Conservation (phyloP, 2,797 vertebrate species). For the Oreortyx pictus region DNA sequence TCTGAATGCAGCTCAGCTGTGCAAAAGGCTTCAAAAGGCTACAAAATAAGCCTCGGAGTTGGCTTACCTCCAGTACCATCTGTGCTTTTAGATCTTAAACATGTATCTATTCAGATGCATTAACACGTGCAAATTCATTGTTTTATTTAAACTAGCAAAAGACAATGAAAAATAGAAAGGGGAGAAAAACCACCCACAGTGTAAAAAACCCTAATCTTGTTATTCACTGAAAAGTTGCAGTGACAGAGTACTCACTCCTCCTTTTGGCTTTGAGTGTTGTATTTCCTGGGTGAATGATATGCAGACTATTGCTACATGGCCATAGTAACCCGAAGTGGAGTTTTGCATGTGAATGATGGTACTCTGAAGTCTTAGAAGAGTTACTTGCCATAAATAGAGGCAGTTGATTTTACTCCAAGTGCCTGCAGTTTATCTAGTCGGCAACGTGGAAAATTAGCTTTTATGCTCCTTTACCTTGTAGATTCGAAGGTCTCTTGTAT, state of each 20-base stretch:
- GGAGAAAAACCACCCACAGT: not conserved
- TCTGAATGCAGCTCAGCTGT: slow-evolving; percentile 35
- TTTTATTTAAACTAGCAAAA: slow-evolving; percentile 21
- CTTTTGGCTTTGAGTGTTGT: not conserved
- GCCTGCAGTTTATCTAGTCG: not conserved
- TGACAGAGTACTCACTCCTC: not conserved
- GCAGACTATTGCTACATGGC: not conserved
- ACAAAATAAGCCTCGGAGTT: slow-evolving; percentile 38
- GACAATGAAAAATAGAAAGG: slow-evolving; percentile 9
- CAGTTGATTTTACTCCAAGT: not conserved
- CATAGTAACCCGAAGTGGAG: not conserved
- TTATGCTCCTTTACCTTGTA: not conserved
- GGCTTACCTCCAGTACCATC: slow-evolving; percentile 62
- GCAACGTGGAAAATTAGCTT: slow-evolving; percentile 14
- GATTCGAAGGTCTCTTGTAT: not conserved
- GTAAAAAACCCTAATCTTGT: not conserved
- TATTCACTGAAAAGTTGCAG: not conserved
- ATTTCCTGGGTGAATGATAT: not conserved
- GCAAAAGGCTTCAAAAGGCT: slow-evolving; percentile 15
- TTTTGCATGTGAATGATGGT: not conserved
- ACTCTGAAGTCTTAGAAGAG: not conserved
- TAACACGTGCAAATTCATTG: slow-evolving; percentile 38
- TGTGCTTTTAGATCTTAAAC: slow-evolving; percentile 55
- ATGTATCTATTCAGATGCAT: slow-evolving; percentile 29
- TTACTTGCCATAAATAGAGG: not conserved